A percentile compares a stretch with the other conserved stretches of the same genome.
These are phyloP conservation scores for Philereme transversata DNA, from an alignment of 2,888 invertebrate species.

Conservation along the genomic window DNA sequence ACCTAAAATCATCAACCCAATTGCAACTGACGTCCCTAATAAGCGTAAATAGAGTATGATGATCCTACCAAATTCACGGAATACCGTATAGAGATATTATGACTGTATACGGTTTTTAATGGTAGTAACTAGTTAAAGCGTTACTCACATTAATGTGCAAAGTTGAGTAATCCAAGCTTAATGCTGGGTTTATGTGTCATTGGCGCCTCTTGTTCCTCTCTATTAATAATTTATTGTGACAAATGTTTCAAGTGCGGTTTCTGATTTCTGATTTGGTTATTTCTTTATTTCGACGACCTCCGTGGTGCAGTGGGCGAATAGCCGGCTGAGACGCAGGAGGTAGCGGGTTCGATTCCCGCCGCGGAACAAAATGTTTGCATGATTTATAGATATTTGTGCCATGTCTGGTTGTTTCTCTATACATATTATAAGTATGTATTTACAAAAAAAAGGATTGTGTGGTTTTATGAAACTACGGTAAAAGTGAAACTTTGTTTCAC, in stretches of 20 bases:
- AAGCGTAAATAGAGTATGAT: constrained; percentile 24
- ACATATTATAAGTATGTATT: no score
- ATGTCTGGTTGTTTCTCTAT: no score
- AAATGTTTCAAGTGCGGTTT: constrained; percentile 18
- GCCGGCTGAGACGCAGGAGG: no score
- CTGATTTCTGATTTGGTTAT: background rate
- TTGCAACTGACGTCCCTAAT: constrained; percentile 35
- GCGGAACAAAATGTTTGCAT: no score
- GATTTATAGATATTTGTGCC: no score
- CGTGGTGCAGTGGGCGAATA: no score
- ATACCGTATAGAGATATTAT: constrained; percentile 19
- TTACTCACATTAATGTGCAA: constrained; percentile 54
- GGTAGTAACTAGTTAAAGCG: constrained; percentile 28
- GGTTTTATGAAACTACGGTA: no score
- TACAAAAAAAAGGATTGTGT: no score
- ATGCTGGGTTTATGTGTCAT: constrained; percentile 58
- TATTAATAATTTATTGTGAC: constrained; percentile 53
- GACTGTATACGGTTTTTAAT: constrained; percentile 10
- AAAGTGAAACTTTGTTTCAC: no score
- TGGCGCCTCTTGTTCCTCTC: constrained; percentile 68
- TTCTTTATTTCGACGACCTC: no score
- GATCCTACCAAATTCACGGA: constrained; percentile 20
- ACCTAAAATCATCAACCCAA: background rate
- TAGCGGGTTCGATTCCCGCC: no score
- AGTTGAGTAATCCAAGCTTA: constrained; percentile 56